A percentile compares a stretch with the other conserved stretches of the same genome.
Conservation (phyloP, 1,140 invertebrate genomes). For the Cydia pomonella region DNA sequence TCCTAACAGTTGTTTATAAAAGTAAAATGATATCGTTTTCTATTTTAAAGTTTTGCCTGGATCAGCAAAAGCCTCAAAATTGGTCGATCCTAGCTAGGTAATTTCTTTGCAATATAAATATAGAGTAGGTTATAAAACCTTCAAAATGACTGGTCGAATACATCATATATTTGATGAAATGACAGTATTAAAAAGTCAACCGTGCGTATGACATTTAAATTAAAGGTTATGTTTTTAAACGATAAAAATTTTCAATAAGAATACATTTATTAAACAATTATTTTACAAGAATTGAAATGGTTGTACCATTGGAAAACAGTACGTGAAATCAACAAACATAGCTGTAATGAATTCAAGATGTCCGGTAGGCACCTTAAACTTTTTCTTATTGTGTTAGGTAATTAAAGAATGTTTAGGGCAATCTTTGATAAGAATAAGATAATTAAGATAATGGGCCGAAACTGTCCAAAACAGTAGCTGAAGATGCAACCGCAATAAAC, state of each 20-base stretch:
- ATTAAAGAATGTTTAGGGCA: constrained; percentile 10
- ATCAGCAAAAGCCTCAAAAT: too few species aligned
- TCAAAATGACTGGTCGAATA: not conserved
- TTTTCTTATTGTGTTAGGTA: not conserved
- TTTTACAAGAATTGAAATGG: constrained; percentile 43
- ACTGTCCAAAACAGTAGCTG: too few species aligned
- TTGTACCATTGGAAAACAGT: constrained; percentile 42
- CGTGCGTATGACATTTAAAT: constrained; percentile 5
- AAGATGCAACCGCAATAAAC: too few species aligned
- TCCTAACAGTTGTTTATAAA: too few species aligned
- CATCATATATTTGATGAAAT: not conserved
- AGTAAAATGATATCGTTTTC: too few species aligned
- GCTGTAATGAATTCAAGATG: constrained; percentile 64
- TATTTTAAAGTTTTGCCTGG: too few species aligned
- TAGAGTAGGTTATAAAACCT: not conserved
- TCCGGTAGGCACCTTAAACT: constrained; percentile 46
- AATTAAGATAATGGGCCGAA: too few species aligned
- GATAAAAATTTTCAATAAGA: constrained; percentile 37
- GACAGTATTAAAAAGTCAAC: constrained; percentile 11
- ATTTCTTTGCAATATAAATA: not conserved
- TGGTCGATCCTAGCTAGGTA: too few species aligned
- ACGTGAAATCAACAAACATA: constrained; percentile 35
- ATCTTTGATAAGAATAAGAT: not conserved
- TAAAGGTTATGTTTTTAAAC: constrained; percentile 32
- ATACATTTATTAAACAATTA: constrained; percentile 33